Evolutionary conservation across 2,113 vertebrate species (phyloP).

Genomic region (Chaetodon trifascialis): DNA sequence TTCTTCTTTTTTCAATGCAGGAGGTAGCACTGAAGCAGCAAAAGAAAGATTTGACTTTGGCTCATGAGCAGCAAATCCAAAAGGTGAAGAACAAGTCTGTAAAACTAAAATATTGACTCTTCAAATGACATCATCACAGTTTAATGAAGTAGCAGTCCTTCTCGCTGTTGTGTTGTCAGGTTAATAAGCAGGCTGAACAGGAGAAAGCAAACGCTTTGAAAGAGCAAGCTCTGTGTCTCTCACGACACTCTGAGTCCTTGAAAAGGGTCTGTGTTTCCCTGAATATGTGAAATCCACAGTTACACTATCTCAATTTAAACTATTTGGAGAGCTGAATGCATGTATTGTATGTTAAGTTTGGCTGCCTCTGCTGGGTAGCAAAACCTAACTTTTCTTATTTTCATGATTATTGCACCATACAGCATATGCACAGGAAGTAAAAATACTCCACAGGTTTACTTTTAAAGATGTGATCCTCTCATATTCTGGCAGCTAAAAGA

Average conservation of each 20-base stretch:
- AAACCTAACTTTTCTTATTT: too few species aligned
- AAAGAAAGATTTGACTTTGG: conserved; percentile 49
- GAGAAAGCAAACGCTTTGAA: conserved; percentile 68
- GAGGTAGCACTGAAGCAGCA: conserved; percentile 58
- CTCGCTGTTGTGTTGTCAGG: conserved; percentile 44
- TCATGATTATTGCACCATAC: too few species aligned
- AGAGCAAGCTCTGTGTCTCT: conserved; percentile 69
- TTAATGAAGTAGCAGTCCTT: not conserved
- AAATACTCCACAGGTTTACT: not conserved
- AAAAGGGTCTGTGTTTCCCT: conserved; percentile 66
- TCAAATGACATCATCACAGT: not conserved
- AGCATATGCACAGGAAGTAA: not conserved
- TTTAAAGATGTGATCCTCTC: conserved; percentile 5
- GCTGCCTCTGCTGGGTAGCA: too few species aligned
- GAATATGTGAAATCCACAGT: not conserved
- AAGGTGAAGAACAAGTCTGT: conserved; percentile 42
- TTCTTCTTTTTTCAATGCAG: conserved; percentile 40
- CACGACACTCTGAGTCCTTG: conserved; percentile 61
- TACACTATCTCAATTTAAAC: not conserved
- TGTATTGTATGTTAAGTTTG: too few species aligned
- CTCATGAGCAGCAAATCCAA: conserved; percentile 57
- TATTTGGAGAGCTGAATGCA: too few species aligned
- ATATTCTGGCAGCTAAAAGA: conserved; percentile 73
- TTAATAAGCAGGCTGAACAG: conserved; percentile 61
- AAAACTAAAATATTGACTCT: not conserved